phyloP scores from a whole-genome alignment of 2,113 vertebrate species.

The Lagenorhynchus albirostris region DNA sequence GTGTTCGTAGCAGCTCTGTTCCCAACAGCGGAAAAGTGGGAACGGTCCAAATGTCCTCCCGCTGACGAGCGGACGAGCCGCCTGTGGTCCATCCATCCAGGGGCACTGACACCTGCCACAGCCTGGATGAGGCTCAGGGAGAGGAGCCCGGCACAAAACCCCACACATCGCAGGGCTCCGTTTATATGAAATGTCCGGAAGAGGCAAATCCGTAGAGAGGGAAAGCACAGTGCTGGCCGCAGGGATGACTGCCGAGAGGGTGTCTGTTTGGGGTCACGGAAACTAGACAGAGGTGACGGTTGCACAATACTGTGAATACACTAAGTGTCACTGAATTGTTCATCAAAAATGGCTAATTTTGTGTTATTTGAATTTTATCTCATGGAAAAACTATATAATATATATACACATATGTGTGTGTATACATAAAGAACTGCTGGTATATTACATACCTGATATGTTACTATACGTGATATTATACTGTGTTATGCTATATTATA shows the following conservation, averaged over 20 bases:
- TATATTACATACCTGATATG: fast-evolving
- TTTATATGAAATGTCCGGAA: fast-evolving
- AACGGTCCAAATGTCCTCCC: neutral
- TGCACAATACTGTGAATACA: fast-evolving
- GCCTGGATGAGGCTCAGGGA: fast-evolving
- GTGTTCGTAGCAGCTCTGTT: fast-evolving
- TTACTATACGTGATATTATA: neutral
- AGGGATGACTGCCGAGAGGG: neutral
- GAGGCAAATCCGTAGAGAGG: fast-evolving
- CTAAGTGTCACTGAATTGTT: too few relatives aligned
- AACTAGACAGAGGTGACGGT: too few relatives aligned
- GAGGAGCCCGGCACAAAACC: neutral
- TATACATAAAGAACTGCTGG: neutral
- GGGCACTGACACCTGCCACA: fast-evolving
- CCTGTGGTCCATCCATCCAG: fast-evolving
- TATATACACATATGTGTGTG: fast-evolving
- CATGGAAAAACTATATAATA: neutral
- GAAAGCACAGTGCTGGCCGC: fast-evolving
- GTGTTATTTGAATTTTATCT: neutral
- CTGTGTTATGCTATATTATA: neutral
- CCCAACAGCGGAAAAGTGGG: fast-evolving
- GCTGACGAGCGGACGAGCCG: fast-evolving
- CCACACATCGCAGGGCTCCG: fast-evolving
- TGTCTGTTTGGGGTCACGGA: neutral
- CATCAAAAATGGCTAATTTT: neutral